Evolutionary conservation across 1,140 invertebrate species (phyloP).

Genomic region (Drosophila fuyamai): DNA sequence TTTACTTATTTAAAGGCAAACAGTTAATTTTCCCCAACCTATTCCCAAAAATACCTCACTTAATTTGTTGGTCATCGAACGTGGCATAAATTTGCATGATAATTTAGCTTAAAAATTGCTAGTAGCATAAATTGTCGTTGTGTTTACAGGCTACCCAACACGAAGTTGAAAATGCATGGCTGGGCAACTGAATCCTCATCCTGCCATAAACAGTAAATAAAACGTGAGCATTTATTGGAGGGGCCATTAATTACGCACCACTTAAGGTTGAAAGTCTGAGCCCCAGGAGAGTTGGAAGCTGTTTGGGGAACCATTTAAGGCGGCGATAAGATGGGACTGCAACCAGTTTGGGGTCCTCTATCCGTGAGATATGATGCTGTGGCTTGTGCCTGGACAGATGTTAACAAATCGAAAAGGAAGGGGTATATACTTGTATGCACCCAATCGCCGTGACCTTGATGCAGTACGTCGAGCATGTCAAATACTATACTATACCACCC

Average conservation of each 20-base stretch:
- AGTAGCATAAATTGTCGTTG: constrained; percentile 67
- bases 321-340: constrained; percentile 40
- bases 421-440: not conserved
- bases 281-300: constrained; percentile 51
- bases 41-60: constrained; percentile 2
- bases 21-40: not conserved
- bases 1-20: not conserved
- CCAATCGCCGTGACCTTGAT: constrained; percentile 30
- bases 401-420: constrained; percentile 41
- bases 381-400: constrained; percentile 51
- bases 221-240: constrained; percentile 69
- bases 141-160: constrained; percentile 60
- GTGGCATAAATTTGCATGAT: constrained; percentile 48
- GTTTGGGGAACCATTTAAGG: constrained; percentile 46
- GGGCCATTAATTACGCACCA: constrained; percentile 71
- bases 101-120: constrained; percentile 53
- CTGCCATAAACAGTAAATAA: constrained; percentile 75
- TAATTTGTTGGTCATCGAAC: constrained; percentile 42
- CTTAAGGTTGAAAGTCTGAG: constrained; percentile 46
- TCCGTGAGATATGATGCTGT: constrained; percentile 28
- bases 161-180: constrained; percentile 37
- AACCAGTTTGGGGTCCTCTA: constrained; percentile 37
- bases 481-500: constrained; percentile 13
- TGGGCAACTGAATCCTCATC: constrained; percentile 35
- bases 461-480: constrained; percentile 38